phyloP scores from a whole-genome alignment of 2,113 vertebrate genomes.

The Ciconia maguari region DNA sequence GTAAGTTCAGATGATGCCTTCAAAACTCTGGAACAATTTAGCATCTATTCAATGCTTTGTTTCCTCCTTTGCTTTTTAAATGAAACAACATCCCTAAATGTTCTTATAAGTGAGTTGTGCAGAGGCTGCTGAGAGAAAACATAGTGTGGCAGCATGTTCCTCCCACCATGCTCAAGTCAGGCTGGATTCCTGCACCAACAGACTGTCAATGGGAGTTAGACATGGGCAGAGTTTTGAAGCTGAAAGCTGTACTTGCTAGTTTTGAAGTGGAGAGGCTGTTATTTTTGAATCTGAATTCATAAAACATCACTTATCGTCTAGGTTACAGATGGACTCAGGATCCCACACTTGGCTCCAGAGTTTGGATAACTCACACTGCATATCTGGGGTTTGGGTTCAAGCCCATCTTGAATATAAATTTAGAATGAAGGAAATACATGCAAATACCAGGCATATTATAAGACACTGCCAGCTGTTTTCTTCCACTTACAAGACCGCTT shows the following conservation, averaged over 20 bases:
- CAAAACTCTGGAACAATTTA: not conserved
- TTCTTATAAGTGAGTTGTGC: not conserved
- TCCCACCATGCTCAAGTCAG: not conserved
- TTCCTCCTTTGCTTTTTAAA: not conserved
- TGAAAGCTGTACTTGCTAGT: conserved; percentile 17
- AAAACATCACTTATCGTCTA: conserved; percentile 9
- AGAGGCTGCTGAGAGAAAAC: not conserved
- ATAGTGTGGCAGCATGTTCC: not conserved
- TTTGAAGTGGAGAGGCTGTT: conserved; percentile 41
- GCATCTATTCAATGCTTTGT: not conserved
- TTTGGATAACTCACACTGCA: conserved; percentile 3
- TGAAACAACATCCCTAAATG: not conserved
- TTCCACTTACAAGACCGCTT: not conserved
- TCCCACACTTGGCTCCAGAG: conserved; percentile 50
- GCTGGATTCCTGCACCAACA: conserved; percentile 36
- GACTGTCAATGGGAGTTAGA: conserved; percentile 39
- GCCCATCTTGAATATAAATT: conserved; percentile 47
- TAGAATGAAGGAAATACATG: conserved; percentile 52
- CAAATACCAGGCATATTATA: conserved; percentile 45
- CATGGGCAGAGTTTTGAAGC: conserved; percentile 36
- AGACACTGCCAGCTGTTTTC: conserved; percentile 59
- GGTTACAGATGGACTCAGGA: conserved; percentile 57
- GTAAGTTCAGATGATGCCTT: not conserved
- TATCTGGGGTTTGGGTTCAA: conserved; percentile 60
- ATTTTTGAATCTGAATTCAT: conserved; percentile 45